Evolutionary conservation across 2,113 vertebrate genomes (phyloP).

Genomic region (Candoia aspera): DNA sequence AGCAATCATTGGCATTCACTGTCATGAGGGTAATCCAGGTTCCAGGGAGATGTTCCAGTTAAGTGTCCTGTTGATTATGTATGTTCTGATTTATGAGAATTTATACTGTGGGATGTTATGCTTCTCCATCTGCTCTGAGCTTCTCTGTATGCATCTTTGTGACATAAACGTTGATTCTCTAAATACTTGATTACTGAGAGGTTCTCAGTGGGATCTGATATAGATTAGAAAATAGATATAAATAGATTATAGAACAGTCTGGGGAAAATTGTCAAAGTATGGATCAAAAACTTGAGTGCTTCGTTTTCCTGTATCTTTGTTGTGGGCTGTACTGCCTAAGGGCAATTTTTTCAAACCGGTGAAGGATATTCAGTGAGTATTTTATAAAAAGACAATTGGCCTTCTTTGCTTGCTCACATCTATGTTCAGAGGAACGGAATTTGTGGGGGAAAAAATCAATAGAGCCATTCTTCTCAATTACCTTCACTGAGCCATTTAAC

Average conservation of each 20-base stretch:
- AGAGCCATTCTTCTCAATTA: slow-evolving; percentile 49
- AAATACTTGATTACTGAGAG: background rate
- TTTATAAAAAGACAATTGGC: background rate
- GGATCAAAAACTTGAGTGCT: background rate
- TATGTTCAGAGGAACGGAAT: slow-evolving; percentile 41
- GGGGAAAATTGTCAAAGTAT: background rate
- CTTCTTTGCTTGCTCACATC: slow-evolving; percentile 33
- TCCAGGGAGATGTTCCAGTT: slow-evolving; percentile 3
- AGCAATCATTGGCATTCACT: slow-evolving; percentile 7
- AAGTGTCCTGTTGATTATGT: background rate
- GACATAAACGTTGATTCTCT: slow-evolving; percentile 19
- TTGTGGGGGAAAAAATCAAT: slow-evolving; percentile 38
- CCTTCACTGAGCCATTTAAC: slow-evolving; percentile 19
- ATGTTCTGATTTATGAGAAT: slow-evolving; percentile 22
- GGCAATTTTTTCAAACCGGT: background rate
- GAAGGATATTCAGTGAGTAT: background rate
- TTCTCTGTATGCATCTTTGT: background rate
- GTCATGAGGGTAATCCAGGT: slow-evolving; percentile 10
- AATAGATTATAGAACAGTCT: background rate
- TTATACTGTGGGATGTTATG: background rate
- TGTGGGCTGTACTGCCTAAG: slow-evolving; percentile 8
- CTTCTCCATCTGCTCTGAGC: slow-evolving; percentile 1
- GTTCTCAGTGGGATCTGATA: background rate
- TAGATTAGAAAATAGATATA: slow-evolving; percentile 16
- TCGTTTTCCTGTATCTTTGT: slow-evolving; percentile 10